Conservation (phyloP, 2,797 vertebrate genomes). For the Bucorvus abyssinicus region DNA sequence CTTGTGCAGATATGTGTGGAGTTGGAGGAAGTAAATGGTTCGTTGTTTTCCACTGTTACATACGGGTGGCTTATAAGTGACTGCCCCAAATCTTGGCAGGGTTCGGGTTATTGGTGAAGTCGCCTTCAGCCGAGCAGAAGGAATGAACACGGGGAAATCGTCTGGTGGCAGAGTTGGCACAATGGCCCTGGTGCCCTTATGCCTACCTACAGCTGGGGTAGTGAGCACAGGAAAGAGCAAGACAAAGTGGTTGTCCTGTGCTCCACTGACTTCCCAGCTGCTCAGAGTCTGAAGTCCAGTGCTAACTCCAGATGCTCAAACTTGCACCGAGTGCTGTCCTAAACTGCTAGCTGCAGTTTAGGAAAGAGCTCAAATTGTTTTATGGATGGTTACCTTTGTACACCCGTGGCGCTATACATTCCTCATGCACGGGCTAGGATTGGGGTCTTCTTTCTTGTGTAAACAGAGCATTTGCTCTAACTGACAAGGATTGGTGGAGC, state of each 20-base stretch:
- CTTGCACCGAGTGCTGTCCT: not conserved
- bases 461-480: conserved; percentile 47
- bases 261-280: conserved; percentile 35
- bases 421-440: not conserved
- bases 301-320: conserved; percentile 29
- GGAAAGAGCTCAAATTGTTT: conserved; percentile 33
- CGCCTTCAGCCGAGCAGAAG: not conserved
- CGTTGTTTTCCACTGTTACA: not conserved
- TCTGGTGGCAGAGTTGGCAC: not conserved
- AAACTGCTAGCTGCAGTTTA: not conserved
- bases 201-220: not conserved
- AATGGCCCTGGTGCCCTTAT: not conserved
- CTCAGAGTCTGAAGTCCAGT: not conserved
- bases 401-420: conserved; percentile 27
- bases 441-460: conserved; percentile 30
- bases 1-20: not conserved
- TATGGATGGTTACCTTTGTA: conserved; percentile 50
- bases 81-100: not conserved
- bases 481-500: conserved; percentile 4
- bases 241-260: not conserved
- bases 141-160: not conserved
- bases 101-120: not conserved
- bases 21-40: not conserved
- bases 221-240: not conserved
- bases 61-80: not conserved